A percentile compares a stretch with the other conserved stretches of the same genome.
Conservation (phyloP, 2,888 invertebrate genomes). For the Seladonia tumulorum region DNA sequence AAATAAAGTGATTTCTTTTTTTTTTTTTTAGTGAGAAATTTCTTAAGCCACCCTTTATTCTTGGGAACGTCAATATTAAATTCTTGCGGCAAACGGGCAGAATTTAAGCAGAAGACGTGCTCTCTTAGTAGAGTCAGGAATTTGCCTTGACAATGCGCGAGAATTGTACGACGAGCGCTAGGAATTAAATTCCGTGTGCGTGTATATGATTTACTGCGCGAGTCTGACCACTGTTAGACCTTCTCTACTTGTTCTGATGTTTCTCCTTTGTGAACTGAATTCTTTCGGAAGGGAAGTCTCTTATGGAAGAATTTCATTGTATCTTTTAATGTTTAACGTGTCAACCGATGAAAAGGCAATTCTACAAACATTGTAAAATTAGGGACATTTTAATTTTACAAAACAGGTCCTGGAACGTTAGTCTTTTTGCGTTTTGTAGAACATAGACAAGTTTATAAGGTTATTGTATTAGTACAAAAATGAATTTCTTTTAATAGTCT, state of each 20-base stretch:
- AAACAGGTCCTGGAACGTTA: neutral
- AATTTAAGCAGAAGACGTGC: neutral
- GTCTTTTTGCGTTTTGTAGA: neutral
- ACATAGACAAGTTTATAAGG: neutral
- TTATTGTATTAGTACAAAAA: too few species aligned
- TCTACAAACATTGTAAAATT: neutral
- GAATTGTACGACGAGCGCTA: neutral
- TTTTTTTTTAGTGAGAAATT: neutral
- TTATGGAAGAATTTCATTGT: neutral
- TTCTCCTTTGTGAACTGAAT: neutral
- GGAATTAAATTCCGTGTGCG: neutral
- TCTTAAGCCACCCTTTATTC: neutral
- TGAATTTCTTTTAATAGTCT: neutral
- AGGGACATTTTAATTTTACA: neutral
- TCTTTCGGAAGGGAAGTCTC: neutral
- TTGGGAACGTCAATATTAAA: neutral
- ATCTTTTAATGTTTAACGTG: neutral
- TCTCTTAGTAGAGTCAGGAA: neutral
- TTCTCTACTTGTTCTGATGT: neutral
- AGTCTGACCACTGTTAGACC: neutral
- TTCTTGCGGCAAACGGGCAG: neutral
- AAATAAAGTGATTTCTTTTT: neutral
- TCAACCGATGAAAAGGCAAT: too few species aligned
- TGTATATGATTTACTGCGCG: neutral
- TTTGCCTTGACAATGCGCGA: neutral